Base-by-base conservation (phyloP, 2,888 invertebrate genomes). In the Microctonus brassicae region DNA sequence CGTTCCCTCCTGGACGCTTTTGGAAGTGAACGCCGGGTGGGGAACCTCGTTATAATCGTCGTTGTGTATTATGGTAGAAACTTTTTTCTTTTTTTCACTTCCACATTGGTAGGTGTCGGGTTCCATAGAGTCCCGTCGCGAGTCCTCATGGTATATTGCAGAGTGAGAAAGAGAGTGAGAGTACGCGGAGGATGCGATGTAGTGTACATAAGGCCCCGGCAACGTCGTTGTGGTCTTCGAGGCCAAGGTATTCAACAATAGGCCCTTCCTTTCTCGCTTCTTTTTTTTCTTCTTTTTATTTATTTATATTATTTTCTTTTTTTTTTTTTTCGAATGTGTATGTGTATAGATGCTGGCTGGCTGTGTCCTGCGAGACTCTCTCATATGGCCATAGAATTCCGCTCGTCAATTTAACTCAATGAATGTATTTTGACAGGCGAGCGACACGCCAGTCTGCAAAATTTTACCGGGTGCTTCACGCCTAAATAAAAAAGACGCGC, bases 341-440 rank as follows among this genome's bases (percentile, higher is more conserved):
- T 47, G 17, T 47, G 60, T 64, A 61, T 58, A 66, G 65, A 61
- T 67, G 67, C 67, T 60, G 64, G 62, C 57, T 58, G 39, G 67
- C 24, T 47, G 63, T 63, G 34, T 70, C 65, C 64, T 65, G 64
- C 42, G 20, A 72, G 62, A 36, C 52, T 64, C 69, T 70, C 60
- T 73, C 65, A 61, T 53, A 47, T 47, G 58, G 70, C 70, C 71
- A 69, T 75, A 73, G 70, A 75, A 60, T 60, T 62, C 65, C 74
- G 66, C 73, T 76, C 81, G 82, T 82, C 82, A 81, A 76, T 69
- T 74, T 47, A 69, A 42, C 72, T 83, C 80, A 83, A 86, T 85
- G 80, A 57, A 77, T 73, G 75, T 87, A 87, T 87, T 87, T 87
- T 87, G 87, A 87, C 87, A 87, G 84, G 81, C 73, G 79, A 81